Evolutionary conservation across 1,140 invertebrate genomes (phyloP).

Genomic region (Sminthurinus signatus): DNA sequence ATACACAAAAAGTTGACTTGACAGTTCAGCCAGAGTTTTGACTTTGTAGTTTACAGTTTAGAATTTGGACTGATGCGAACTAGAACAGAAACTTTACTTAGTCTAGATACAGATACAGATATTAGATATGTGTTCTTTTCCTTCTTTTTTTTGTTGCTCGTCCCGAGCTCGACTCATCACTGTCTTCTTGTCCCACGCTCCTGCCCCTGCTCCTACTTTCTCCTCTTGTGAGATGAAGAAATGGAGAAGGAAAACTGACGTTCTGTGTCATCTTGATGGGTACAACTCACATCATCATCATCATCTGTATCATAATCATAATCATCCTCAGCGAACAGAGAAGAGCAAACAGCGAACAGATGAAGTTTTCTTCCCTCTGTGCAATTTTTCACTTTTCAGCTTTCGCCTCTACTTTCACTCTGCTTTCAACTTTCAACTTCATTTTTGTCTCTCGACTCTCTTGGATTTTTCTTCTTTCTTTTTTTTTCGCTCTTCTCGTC

Average conservation of each 20-base stretch:
- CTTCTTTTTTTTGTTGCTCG: too few relatives aligned
- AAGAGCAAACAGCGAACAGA: too few relatives aligned
- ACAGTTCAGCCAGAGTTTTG: too few relatives aligned
- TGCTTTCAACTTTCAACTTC: background rate
- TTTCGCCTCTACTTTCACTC: background rate
- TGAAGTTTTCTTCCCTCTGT: background rate
- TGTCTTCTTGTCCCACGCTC: too few relatives aligned
- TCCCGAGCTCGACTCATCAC: too few relatives aligned
- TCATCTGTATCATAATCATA: too few relatives aligned
- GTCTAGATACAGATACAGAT: background rate
- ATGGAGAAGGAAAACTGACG: slow-evolving; percentile 10
- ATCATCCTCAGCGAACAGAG: too few relatives aligned
- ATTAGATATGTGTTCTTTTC: background rate
- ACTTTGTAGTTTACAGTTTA: background rate
- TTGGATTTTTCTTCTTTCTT: slow-evolving; percentile 1
- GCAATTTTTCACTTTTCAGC: slow-evolving; percentile 21
- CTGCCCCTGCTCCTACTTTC: background rate
- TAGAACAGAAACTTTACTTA: background rate
- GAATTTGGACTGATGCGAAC: background rate
- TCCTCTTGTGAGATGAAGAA: slow-evolving; percentile 5
- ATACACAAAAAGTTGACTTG: too few relatives aligned
- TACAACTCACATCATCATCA: slow-evolving; percentile 16
- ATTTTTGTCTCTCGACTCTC: background rate
- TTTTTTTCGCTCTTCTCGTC: slow-evolving; percentile 2
- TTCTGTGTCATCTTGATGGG: slow-evolving; percentile 17